Evolutionary conservation across 2,113 vertebrate species (phyloP).

Genomic region (Cyrtonyx montezumae): DNA sequence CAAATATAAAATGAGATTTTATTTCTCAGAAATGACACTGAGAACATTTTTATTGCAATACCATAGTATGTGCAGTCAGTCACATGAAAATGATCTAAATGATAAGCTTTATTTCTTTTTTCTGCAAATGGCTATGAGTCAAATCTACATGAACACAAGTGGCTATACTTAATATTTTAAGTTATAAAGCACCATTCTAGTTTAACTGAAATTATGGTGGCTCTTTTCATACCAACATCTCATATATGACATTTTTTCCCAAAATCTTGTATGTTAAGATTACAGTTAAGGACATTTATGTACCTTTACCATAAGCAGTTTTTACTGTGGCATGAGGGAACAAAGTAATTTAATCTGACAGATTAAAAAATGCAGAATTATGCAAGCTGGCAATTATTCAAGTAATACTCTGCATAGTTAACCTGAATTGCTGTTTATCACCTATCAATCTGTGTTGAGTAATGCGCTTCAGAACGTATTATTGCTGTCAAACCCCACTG

Average conservation of each 20-base stretch:
- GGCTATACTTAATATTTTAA: background rate
- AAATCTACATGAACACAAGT: background rate
- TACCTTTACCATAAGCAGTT: background rate
- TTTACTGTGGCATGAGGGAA: background rate
- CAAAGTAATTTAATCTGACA: background rate
- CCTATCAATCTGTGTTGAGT: background rate
- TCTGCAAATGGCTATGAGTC: background rate
- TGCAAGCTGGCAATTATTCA: background rate
- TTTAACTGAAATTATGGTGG: background rate
- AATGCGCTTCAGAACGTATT: background rate
- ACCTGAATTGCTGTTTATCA: background rate
- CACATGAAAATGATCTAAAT: background rate
- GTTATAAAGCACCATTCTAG: background rate
- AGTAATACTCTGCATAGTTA: background rate
- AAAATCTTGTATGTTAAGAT: background rate
- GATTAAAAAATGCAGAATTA: background rate
- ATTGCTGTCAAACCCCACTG: background rate
- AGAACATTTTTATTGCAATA: background rate
- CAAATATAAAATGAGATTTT: too few species aligned
- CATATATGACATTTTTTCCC: background rate
- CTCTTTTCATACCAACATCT: background rate
- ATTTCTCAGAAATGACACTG: background rate
- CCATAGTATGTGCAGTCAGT: background rate
- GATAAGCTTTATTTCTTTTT: background rate
- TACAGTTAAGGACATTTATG: background rate